Evolutionary conservation across 2,888 invertebrate genomes (phyloP).

Genomic region (Ochropleura plecta): DNA sequence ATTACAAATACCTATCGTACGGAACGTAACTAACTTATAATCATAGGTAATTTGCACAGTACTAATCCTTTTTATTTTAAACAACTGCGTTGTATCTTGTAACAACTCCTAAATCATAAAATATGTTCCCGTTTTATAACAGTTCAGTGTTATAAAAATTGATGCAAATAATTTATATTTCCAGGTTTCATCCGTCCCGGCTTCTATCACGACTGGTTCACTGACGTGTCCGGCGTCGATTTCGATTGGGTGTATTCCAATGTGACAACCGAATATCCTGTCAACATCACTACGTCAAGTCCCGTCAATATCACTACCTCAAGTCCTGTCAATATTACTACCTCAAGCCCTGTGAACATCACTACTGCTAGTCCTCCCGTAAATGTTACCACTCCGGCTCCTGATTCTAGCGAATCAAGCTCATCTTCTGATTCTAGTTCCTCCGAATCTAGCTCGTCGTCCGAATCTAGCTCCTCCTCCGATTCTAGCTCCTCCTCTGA

Average conservation of each 20-base stretch:
- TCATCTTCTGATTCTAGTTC: constrained; percentile 5
- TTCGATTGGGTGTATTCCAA: constrained; percentile 63
- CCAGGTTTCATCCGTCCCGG: constrained; percentile 74
- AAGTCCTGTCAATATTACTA: background rate
- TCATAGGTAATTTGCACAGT: background rate
- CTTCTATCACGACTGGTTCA: constrained; percentile 72
- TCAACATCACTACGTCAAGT: background rate
- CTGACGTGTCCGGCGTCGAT: constrained; percentile 65
- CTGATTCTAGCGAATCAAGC: constrained; percentile 10
- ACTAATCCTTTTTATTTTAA: background rate
- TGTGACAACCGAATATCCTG: constrained; percentile 7
- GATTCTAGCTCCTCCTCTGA: constrained; percentile 24
- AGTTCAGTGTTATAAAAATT: background rate
- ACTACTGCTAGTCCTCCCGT: background rate
- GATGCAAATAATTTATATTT: constrained; percentile 4
- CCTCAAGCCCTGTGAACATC: background rate
- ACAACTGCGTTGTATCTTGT: background rate
- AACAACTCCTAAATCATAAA: background rate
- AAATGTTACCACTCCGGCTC: background rate
- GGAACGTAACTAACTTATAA: background rate
- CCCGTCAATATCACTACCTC: background rate
- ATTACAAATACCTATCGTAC: too few species aligned
- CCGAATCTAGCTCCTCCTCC: constrained; percentile 8
- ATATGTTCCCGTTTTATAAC: background rate
- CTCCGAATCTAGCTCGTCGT: constrained; percentile 5